Percentiles rank a stretch among this genome's conserved stretches.
phyloP scores from a whole-genome alignment of 2,888 invertebrate genomes.

The Aleiodes testaceus region DNA sequence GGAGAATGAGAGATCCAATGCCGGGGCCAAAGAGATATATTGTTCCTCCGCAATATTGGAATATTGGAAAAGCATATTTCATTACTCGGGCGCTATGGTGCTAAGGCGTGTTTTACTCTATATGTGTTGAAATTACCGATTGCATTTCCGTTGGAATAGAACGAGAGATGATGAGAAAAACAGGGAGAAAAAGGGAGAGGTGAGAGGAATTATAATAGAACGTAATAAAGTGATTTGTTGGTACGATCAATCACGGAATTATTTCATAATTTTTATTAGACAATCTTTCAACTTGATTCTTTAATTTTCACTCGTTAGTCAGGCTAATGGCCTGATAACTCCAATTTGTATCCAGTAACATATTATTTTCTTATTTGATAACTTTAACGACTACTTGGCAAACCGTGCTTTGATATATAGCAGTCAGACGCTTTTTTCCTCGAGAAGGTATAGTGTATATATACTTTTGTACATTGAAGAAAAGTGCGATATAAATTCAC shows the following conservation, averaged over 20 bases:
- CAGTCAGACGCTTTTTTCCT: background rate
- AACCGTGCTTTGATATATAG: conserved; percentile 12
- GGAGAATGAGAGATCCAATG: conserved; percentile 32
- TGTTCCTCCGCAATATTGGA: conserved; percentile 64
- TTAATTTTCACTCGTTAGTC: too few relatives aligned
- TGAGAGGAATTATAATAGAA: background rate
- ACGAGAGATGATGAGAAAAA: too few relatives aligned
- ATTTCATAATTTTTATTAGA: background rate
- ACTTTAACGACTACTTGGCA: conserved; percentile 17
- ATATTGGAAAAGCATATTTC: conserved; percentile 67
- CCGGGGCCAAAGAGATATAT: conserved; percentile 60
- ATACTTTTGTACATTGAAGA: conserved; percentile 15
- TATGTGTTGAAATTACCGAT: conserved; percentile 27
- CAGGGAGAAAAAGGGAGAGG: background rate
- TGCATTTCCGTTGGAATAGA: conserved; percentile 24
- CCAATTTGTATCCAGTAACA: conserved; percentile 16
- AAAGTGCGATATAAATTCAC: conserved; percentile 33
- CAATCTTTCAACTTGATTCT: background rate
- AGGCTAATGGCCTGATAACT: background rate
- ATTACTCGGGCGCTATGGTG: conserved; percentile 52
- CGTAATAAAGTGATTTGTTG: background rate
- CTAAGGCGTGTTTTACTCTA: conserved; percentile 33
- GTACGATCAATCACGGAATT: background rate
- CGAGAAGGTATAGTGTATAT: background rate
- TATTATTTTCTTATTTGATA: conserved; percentile 18